phyloP scores from a whole-genome alignment of 1,140 invertebrate species.

The Planococcus citri region DNA sequence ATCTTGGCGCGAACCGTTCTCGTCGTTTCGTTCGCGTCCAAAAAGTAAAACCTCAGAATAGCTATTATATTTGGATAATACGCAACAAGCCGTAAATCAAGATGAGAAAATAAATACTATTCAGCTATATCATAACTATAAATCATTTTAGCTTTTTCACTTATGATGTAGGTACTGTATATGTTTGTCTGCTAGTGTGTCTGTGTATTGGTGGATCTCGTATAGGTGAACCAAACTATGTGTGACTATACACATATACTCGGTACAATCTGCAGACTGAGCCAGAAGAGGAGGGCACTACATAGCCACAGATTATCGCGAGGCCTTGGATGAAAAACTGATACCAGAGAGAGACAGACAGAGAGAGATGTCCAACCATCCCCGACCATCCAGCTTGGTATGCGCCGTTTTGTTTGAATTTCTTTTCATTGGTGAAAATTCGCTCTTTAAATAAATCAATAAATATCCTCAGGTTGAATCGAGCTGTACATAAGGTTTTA shows the following conservation, averaged over 20 bases:
- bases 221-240: too few relatives aligned
- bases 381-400: background rate
- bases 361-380: too few relatives aligned
- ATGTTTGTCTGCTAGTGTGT: too few relatives aligned
- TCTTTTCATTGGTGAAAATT: background rate
- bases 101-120: background rate
- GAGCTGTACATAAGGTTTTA: background rate
- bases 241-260: too few relatives aligned
- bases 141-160: background rate
- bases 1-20: too few relatives aligned
- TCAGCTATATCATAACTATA: background rate
- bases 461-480: background rate
- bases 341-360: too few relatives aligned
- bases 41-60: too few relatives aligned
- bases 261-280: too few relatives aligned
- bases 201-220: too few relatives aligned
- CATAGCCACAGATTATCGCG: too few relatives aligned
- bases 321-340: too few relatives aligned
- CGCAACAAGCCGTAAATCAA: conserved; percentile 2
- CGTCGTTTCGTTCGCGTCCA: background rate
- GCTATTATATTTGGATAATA: conserved; percentile 4
- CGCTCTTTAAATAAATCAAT: conserved; percentile 6
- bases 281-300: too few relatives aligned
- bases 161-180: background rate
- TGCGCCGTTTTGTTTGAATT: background rate